Evolutionary conservation across 2,888 invertebrate genomes (phyloP), one percentile per base, ranked within the genome.

Genomic region (Papilio gigon): DNA sequence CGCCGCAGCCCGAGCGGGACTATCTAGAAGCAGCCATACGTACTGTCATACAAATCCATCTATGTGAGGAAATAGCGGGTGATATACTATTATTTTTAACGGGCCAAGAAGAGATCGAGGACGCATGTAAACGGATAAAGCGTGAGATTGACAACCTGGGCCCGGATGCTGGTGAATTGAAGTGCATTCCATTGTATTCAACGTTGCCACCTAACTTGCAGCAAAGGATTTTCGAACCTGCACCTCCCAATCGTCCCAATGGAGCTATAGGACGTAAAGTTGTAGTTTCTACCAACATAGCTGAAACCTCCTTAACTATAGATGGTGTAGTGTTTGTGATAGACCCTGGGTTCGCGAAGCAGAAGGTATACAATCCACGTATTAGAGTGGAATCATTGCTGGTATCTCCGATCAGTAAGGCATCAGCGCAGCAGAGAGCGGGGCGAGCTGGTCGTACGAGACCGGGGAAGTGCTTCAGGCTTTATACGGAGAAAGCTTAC

Each of bases 311-410:
- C 0, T 89, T 99, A 27, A 99, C 99, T 5, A 99, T 99, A 78
- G 99, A 99, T 80, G 99, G 99, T 60, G 99, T 99, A 1, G 99
- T 99, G 12, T 99, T 99, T 84, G 99, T 99, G 11, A 99, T 99
- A 81, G 99, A 99, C 89, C 99, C 99, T 0, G 99, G 99, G 11
- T 99, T 99, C 90, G 98, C 99, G 0, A 99, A 99, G 83, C 99
- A 99, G 86, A 99, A 99, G 93, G 97, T 97, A 5, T 97, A 97
- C 84, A 97, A 97, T 82, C 97, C 97, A 0, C 92, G 97, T 4
- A 89, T 89, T 77, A 95, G 99, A 12, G 99, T 99, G 4, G 99
- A 99, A 89, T 99, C 99, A 3, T 93, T 99, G 14, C 91, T 99
- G 1, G 99, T 99, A 9, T 99, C 99, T 0, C 99, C 99, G 0